A percentile compares a stretch with the other conserved stretches of the same genome.
These are phyloP conservation scores for Mormyrus hasselquistii DNA, from an alignment of 2,797 vertebrate genomes.

Conservation along the genomic window DNA sequence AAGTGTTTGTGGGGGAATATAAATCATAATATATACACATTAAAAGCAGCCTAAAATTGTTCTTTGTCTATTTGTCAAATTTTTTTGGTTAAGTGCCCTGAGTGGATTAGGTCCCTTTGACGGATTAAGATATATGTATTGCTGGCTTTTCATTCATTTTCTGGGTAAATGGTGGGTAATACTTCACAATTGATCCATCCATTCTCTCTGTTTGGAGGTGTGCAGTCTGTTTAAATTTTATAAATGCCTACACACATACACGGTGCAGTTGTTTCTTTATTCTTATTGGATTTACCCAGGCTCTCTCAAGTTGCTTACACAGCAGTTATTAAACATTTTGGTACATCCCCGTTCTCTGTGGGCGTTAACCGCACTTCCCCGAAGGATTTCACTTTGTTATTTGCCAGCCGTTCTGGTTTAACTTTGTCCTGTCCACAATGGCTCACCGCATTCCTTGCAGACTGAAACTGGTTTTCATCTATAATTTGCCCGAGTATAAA, in stretches of 20 bases:
- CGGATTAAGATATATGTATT: background rate
- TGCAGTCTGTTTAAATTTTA: background rate
- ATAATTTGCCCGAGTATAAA: background rate
- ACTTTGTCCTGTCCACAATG: background rate
- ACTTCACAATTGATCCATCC: background rate
- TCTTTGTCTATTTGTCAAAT: background rate
- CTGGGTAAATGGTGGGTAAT: background rate
- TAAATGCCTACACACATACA: background rate
- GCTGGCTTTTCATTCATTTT: background rate
- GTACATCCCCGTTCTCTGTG: background rate
- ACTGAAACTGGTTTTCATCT: background rate
- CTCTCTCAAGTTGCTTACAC: background rate
- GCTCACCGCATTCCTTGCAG: background rate
- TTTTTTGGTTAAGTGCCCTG: background rate
- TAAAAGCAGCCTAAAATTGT: background rate
- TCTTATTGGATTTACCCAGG: background rate
- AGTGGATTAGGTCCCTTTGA: background rate
- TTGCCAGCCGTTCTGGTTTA: background rate
- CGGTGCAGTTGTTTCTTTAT: background rate
- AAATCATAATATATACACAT: background rate
- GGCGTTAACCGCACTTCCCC: background rate
- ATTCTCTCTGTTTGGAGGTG: background rate
- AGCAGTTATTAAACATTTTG: constrained; percentile 2
- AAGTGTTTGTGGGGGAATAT: background rate
- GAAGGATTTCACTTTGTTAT: background rate